phyloP scores from a whole-genome alignment of 1,140 invertebrate genomes.

The Cataglyphis hispanica region DNA sequence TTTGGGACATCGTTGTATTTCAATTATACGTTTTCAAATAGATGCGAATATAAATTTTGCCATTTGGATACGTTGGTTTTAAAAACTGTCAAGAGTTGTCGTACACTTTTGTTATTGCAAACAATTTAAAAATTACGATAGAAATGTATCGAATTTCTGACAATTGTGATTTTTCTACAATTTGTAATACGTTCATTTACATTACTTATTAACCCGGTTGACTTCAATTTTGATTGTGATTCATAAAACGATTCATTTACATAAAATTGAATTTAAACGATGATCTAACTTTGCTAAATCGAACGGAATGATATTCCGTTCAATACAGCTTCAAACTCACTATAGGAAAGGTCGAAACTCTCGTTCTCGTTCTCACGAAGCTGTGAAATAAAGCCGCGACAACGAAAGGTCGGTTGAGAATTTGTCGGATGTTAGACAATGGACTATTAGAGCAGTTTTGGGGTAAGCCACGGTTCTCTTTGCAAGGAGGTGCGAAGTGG shows the following conservation, averaged over 20 bases:
- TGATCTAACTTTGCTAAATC: conserved; percentile 16
- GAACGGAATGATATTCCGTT: conserved; percentile 31
- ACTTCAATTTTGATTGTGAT: neutral
- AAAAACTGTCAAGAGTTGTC: neutral
- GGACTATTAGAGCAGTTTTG: conserved; percentile 76
- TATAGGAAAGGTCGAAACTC: neutral
- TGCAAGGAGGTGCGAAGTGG: conserved; percentile 16
- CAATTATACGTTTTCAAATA: conserved; percentile 49
- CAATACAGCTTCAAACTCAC: neutral
- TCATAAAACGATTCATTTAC: neutral
- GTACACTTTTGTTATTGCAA: neutral
- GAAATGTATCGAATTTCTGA: neutral
- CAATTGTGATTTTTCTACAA: neutral
- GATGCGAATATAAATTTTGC: conserved; percentile 17
- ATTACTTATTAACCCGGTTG: neutral
- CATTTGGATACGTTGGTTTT: neutral
- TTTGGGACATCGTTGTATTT: conserved; percentile 38
- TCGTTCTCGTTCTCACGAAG: neutral
- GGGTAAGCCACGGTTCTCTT: conserved; percentile 63
- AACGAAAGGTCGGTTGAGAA: conserved; percentile 43
- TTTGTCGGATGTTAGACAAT: conserved; percentile 75
- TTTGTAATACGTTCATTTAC: neutral
- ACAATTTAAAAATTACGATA: neutral
- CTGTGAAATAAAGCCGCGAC: conserved; percentile 37
- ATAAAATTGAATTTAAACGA: neutral